phyloP scores from a whole-genome alignment of 2,888 invertebrate species.

The Nomada flava region DNA sequence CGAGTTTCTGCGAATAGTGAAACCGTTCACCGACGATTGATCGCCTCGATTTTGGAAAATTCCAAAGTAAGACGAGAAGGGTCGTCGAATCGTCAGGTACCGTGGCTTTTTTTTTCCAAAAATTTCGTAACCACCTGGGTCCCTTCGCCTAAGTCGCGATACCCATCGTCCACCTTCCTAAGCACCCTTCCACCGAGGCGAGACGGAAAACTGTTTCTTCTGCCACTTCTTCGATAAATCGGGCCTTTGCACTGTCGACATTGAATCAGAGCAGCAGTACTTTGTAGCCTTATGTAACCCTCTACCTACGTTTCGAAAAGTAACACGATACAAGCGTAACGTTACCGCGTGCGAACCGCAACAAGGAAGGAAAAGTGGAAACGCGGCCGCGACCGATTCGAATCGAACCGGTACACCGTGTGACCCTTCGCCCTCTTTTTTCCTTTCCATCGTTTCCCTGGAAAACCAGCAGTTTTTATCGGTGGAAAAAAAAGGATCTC shows the following conservation, averaged over 20 bases:
- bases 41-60: conserved; percentile 38
- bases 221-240: neutral
- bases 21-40: conserved; percentile 54
- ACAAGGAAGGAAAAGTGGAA: conserved; percentile 71
- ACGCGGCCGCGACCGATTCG: conserved; percentile 74
- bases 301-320: conserved; percentile 67
- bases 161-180: conserved; percentile 34
- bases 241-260: conserved; percentile 17
- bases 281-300: conserved; percentile 70
- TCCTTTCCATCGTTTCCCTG: conserved; percentile 67
- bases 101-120: conserved; percentile 26
- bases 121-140: conserved; percentile 57
- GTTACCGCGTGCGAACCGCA: conserved; percentile 76
- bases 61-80: conserved; percentile 81
- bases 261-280: conserved; percentile 16
- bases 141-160: conserved; percentile 40
- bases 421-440: conserved; percentile 63
- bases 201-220: neutral
- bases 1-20: conserved; percentile 79
- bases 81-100: conserved; percentile 67
- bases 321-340: conserved; percentile 77
- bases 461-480: conserved; percentile 67
- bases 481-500: conserved; percentile 64
- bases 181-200: neutral
- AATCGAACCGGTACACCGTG: conserved; percentile 75